Evolutionary conservation across 2,113 vertebrate species (phyloP), one percentile per base, ranked within the genome.

Genomic region (Origma solitaria): DNA sequence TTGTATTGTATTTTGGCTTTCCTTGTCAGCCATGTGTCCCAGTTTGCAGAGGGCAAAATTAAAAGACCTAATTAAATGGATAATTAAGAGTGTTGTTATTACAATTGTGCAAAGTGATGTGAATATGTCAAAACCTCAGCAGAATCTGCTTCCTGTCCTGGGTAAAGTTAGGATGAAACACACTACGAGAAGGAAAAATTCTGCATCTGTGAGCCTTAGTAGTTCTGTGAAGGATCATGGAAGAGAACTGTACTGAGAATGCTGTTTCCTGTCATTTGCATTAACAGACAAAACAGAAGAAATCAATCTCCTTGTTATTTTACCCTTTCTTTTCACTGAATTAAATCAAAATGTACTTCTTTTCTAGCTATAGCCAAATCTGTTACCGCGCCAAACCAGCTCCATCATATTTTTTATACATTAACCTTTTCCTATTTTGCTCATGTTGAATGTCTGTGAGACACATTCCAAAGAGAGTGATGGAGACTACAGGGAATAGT

Each of bases 21-120:
- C 62, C n/a, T 53, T 71, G 14, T 62, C 37, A 75, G 27, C 2
- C 11, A 38, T 0, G 0, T 30, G 15, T 40, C 6, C 54, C 3
- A 6, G 3, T 16, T 51, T 31, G 14, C 15, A 51, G 28, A 22
- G 3, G 1, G 3, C 0, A 37, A 5, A 33, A 49, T 19, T 47
- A 16, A 31, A 18, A 6, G 4, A 9, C 19, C 13, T 53, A 37
- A 58, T 76, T 37, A 64, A 79, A 72, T 15, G 5, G 7, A 35
- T 56, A 56, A 56, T 83, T 86, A 80, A 45, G 33, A 40, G 1
- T n/a, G 2, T 11, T 30, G 2, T 17, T 66, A 49, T 62, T 42
- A 40, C 3, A 60, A 1, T n/a, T 84, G 20, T 31, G 33, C 6
- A 47, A 77, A 50, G 8, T 24, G 4, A 61, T 62, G 9, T 44